A percentile compares a stretch with the other conserved stretches of the same genome.
Conservation (phyloP, 2,797 vertebrate species). For the Anguilla marmorata region DNA sequence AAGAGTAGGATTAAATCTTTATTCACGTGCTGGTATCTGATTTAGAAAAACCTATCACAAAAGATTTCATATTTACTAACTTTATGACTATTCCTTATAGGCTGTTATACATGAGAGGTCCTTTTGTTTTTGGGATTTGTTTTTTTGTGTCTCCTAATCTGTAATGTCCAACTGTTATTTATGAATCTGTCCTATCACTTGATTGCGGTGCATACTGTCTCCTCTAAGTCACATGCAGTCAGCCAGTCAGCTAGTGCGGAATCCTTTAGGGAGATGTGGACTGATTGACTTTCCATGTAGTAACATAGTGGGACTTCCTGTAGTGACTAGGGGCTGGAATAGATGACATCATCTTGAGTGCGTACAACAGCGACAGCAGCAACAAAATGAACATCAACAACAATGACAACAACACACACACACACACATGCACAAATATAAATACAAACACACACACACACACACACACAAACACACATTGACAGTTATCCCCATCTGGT, state of each 20-base stretch:
- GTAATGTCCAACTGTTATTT: not conserved
- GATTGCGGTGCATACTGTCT: not conserved
- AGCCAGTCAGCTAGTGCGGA: not conserved
- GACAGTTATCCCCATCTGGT: not conserved
- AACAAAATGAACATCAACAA: not conserved
- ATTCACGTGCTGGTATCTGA: not conserved
- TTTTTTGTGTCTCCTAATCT: not conserved
- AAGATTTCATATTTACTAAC: not conserved
- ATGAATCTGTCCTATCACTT: not conserved
- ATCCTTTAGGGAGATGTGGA: not conserved
- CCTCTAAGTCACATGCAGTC: not conserved
- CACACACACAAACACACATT: not conserved
- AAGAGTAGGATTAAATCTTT: not conserved
- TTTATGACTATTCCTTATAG: not conserved
- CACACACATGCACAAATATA: not conserved
- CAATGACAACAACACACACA: not conserved
- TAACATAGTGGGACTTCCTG: not conserved
- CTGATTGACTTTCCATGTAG: not conserved
- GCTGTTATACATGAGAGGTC: not conserved
- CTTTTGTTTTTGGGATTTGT: not conserved
- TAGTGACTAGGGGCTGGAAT: not conserved
- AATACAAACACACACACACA: not conserved
- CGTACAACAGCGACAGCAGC: not conserved
- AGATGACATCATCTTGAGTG: not conserved
- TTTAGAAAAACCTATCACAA: not conserved